Conservation (phyloP, 2,888 invertebrate species). For the Bhutanitis thaidina region DNA sequence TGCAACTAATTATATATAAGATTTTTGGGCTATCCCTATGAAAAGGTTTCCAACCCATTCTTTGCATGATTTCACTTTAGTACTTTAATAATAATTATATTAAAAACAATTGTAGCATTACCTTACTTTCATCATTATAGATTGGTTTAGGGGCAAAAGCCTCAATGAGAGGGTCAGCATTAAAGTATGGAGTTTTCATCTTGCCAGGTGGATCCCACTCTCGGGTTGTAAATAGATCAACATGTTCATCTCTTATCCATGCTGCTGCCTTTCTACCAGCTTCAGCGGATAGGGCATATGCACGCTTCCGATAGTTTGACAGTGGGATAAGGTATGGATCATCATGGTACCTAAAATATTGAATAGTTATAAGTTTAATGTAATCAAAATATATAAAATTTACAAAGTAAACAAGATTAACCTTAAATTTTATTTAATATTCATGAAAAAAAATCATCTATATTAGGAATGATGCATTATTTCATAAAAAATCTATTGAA, state of each 20-base stretch:
- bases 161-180: conserved; percentile 83
- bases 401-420: too few relatives aligned
- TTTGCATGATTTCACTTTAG: too few relatives aligned
- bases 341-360: conserved; percentile 85
- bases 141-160: conserved; percentile 84
- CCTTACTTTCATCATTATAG: conserved; percentile 85
- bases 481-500: too few relatives aligned
- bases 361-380: neutral
- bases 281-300: conserved; percentile 90
- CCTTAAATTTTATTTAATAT: too few relatives aligned
- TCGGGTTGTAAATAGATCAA: conserved; percentile 83
- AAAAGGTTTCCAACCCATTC: too few relatives aligned
- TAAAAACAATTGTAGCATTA: too few relatives aligned
- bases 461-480: too few relatives aligned
- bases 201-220: conserved; percentile 83
- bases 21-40: too few relatives aligned
- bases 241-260: conserved; percentile 88
- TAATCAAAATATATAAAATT: too few relatives aligned
- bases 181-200: conserved; percentile 60
- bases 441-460: too few relatives aligned
- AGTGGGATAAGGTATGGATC: conserved; percentile 92
- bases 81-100: too few relatives aligned
- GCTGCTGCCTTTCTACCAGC: conserved; percentile 92
- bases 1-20: too few relatives aligned
- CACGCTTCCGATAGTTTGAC: conserved; percentile 84